Conservation (phyloP, 2,888 invertebrate species). For the Julus scanicus region DNA sequence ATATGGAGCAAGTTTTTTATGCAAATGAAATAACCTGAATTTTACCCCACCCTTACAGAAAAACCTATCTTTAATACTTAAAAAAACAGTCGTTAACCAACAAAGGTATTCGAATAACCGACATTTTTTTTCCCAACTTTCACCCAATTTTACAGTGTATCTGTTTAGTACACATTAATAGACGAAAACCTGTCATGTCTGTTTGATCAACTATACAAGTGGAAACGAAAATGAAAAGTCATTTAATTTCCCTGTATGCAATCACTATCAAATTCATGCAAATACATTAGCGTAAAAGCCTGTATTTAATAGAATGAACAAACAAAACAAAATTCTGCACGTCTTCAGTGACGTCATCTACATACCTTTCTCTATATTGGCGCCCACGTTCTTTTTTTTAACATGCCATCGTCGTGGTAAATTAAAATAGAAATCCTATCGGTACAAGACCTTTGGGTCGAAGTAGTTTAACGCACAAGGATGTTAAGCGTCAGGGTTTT, state of each 20-base stretch:
- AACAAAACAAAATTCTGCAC: conserved; percentile 9
- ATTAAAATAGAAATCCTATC: conserved; percentile 6
- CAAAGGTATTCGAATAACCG: background rate
- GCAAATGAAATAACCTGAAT: conserved; percentile 37
- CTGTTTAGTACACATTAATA: background rate
- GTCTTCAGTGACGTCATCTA: conserved; percentile 12
- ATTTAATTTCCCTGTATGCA: background rate
- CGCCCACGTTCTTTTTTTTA: background rate
- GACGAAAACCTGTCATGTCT: background rate
- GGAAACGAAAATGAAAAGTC: conserved; percentile 4
- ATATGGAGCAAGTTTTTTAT: conserved; percentile 42
- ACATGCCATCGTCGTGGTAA: conserved; percentile 32
- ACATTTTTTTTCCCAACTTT: background rate
- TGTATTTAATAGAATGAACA: background rate
- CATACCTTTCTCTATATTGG: background rate
- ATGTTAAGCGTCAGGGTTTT: conserved; percentile 31
- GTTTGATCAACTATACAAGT: background rate
- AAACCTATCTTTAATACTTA: background rate
- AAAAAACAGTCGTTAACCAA: background rate
- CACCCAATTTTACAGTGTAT: background rate
- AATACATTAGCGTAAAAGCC: background rate
- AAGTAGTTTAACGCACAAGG: conserved; percentile 4
- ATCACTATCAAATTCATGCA: background rate
- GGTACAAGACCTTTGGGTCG: conserved; percentile 29
- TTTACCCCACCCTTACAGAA: conserved; percentile 14